Evolutionary conservation across 2,888 invertebrate genomes (phyloP).

Genomic region (Tetrapedia diversipes): DNA sequence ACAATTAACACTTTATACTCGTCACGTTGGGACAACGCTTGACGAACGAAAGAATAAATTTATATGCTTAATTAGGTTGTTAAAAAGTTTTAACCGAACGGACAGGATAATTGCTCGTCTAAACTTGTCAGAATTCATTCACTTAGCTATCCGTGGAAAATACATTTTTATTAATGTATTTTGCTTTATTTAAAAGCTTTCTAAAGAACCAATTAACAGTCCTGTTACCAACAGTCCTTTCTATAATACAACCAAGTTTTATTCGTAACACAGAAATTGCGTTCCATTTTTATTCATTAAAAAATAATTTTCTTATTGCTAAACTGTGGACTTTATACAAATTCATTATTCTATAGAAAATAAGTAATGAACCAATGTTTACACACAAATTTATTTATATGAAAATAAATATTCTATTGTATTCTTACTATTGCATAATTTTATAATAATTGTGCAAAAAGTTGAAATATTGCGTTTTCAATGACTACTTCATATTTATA

Average conservation of each 20-base stretch:
- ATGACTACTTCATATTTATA: too few relatives aligned
- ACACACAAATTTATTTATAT: too few relatives aligned
- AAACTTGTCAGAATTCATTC: neutral
- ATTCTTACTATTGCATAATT: too few relatives aligned
- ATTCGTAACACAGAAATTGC: neutral
- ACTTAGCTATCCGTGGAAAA: neutral
- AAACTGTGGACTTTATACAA: too few relatives aligned
- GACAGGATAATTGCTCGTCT: neutral
- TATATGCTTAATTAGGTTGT: constrained; percentile 14
- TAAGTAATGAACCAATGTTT: too few relatives aligned
- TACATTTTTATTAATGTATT: too few relatives aligned
- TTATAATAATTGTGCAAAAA: too few relatives aligned
- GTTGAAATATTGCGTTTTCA: too few relatives aligned
- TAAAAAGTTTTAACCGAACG: neutral
- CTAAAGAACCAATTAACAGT: neutral
- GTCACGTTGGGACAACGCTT: neutral
- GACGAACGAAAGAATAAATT: neutral
- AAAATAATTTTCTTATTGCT: too few relatives aligned
- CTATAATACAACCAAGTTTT: neutral
- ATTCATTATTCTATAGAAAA: too few relatives aligned
- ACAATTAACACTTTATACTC: neutral
- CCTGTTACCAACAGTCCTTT: neutral
- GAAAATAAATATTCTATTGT: neutral
- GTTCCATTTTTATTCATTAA: neutral
- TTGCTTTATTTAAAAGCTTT: too few relatives aligned